These are phyloP conservation scores for Nothocercus julius DNA, from an alignment of 2,113 vertebrate species.

Conservation along the genomic window DNA sequence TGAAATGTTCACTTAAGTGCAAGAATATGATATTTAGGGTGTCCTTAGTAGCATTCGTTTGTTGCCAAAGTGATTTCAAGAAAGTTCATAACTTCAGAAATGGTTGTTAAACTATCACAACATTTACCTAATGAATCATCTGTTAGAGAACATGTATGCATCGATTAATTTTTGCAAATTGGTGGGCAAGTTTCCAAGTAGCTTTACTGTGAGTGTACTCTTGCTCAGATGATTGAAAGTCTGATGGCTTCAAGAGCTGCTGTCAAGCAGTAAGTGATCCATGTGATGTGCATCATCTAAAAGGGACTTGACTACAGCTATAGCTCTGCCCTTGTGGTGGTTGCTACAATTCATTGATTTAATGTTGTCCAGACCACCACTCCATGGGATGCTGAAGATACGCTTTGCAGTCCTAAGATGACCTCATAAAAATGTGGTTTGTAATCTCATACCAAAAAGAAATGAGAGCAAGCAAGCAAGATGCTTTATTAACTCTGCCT, in stretches of 20 bases:
- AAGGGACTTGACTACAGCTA: not conserved
- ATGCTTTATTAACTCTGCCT: slow-evolving; percentile 58
- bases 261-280: slow-evolving; percentile 49
- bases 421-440: slow-evolving; percentile 58
- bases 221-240: not conserved
- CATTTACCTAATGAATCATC: not conserved
- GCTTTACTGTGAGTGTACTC: not conserved
- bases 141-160: not conserved
- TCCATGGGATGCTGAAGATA: slow-evolving; percentile 5
- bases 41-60: not conserved
- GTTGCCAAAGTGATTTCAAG: not conserved
- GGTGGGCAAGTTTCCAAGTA: slow-evolving; percentile 18
- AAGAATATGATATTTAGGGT: not conserved
- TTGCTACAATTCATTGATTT: slow-evolving; percentile 60
- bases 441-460: slow-evolving; percentile 14
- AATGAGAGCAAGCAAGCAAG: not conserved
- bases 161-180: slow-evolving; percentile 8
- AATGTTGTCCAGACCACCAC: slow-evolving; percentile 47
- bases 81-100: not conserved
- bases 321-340: slow-evolving; percentile 52
- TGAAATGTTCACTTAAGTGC: not conserved
- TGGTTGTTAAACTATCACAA: not conserved
- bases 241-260: slow-evolving; percentile 12
- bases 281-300: slow-evolving; percentile 55
- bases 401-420: slow-evolving; percentile 31